A percentile compares a stretch with the other conserved stretches of the same genome.
Conservation (phyloP, 53 echinoderm and acorn worm genomes). For the Arbacia lixula region DNA sequence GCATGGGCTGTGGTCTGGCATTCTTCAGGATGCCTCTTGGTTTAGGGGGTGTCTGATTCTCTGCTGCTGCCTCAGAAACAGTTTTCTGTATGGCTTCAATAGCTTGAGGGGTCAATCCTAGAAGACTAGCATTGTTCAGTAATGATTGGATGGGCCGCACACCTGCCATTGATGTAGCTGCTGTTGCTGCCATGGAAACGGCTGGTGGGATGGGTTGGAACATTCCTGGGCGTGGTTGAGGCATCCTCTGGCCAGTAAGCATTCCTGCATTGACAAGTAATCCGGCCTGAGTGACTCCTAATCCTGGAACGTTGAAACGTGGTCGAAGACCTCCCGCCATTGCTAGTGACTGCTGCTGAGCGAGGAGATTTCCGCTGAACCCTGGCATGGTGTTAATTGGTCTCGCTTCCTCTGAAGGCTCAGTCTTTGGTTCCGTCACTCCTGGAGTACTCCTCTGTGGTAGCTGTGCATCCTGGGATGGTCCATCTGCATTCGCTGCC, state of each 20-base stretch:
- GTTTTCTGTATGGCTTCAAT: conserved; percentile 38
- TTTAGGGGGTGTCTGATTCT: not conserved
- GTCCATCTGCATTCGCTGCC: not conserved
- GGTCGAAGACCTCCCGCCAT: conserved; percentile 46
- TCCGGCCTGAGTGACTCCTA: not conserved
- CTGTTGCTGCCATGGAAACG: conserved; percentile 12
- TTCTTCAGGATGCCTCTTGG: conserved; percentile 1
- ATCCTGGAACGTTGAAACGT: conserved; percentile 37
- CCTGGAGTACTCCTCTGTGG: not conserved
- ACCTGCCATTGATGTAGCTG: conserved; percentile 34
- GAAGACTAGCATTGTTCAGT: conserved; percentile 28
- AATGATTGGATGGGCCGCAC: conserved; percentile 35
- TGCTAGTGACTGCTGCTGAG: conserved; percentile 25
- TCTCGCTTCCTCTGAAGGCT: not conserved
- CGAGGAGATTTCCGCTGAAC: not conserved
- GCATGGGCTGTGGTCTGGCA: conserved; percentile 23
- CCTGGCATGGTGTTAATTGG: not conserved
- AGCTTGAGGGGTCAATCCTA: conserved; percentile 34
- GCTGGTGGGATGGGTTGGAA: conserved; percentile 41
- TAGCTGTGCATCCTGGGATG: conserved; percentile 11
- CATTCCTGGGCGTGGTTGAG: conserved; percentile 20
- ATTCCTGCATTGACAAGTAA: conserved; percentile 36
- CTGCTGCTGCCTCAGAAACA: conserved; percentile 15
- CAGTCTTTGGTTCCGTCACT: conserved; percentile 13
- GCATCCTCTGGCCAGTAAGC: conserved; percentile 41